phyloP scores from a whole-genome alignment of 2,113 vertebrate genomes.

The Onychorhynchus coronatus region DNA sequence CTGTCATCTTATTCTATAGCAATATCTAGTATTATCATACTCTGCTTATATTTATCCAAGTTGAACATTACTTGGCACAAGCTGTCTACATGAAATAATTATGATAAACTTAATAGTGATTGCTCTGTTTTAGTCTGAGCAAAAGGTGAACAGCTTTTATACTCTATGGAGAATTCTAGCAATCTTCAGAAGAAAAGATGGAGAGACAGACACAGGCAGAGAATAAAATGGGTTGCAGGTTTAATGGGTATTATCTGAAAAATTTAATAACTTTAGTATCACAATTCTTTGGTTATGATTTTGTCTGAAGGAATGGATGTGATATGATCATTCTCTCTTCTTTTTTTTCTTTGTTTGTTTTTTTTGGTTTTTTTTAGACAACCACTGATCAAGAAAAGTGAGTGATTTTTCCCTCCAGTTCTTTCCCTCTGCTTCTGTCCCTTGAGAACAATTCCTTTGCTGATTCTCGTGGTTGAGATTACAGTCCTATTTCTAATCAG shows the following conservation, averaged over 20 bases:
- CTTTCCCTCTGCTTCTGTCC: constrained; percentile 1
- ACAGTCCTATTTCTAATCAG: neutral
- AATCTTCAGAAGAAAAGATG: neutral
- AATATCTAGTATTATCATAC: neutral
- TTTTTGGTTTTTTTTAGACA: neutral
- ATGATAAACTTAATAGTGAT: neutral
- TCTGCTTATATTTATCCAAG: neutral
- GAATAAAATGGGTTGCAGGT: neutral
- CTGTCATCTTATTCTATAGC: neutral
- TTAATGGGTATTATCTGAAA: neutral
- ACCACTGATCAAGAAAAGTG: neutral
- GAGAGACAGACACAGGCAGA: neutral
- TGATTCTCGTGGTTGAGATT: constrained; percentile 17
- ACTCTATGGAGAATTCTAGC: neutral
- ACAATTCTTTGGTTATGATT: neutral
- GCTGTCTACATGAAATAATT: neutral
- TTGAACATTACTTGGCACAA: neutral
- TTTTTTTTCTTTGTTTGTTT: neutral
- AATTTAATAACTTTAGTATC: neutral
- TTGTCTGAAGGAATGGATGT: neutral
- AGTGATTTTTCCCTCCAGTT: constrained; percentile 26
- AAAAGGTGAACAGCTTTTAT: neutral
- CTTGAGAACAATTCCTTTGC: constrained; percentile 36
- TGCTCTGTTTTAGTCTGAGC: neutral
- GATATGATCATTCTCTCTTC: neutral